Base-by-base conservation (phyloP, 2,113 vertebrate genomes). In the Pyxicephalus adspersus region DNA sequence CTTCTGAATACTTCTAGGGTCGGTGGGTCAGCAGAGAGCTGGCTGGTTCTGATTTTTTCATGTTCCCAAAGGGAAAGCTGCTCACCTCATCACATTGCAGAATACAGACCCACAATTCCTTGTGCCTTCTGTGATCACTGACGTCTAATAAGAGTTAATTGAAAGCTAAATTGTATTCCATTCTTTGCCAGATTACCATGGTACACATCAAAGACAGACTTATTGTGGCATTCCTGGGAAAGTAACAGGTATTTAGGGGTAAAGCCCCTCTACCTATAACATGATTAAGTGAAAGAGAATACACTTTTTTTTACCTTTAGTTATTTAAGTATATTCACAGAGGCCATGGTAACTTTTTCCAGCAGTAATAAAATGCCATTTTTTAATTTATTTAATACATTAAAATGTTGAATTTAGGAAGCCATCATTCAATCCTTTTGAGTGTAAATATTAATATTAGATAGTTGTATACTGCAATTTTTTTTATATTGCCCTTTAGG, bases 81-180 rank as follows among this genome's bases (percentile, higher is more conserved):
- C 77, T 71, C 88, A 91, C 88, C 87, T 91, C 89, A 90, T 90
- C 89, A 86, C 84, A 54, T 72, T 81, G 77, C 85, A 86, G 86
- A 81, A 83, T 77, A 85, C 84, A 84, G 89, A 45, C 84, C 84
- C 84, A 77, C n/a, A 0, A 60, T 75, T 4, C 15, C 78, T 64
- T n/a, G 18, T 61, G 84, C 80, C 81, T 45, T 3, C 22, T 38
- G 63, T 83, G 85, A 87, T 86, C 87, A 77, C 54, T 52, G 29
- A 73, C 19, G 86, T 64, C 85, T 58, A 88, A 54, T 1, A 0
- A 1, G 77, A 86, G 86, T 82, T 26, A 67, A 81, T 81, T 81
- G 54, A 66, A 81, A 72, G 64, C 67, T 87, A 65, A 64, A 82
- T 75, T 75, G 64, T 52, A 82, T 75, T 55, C 60, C 71, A 58